Evolutionary conservation across 2,113 vertebrate species (phyloP).

Genomic region (Serinus canaria): DNA sequence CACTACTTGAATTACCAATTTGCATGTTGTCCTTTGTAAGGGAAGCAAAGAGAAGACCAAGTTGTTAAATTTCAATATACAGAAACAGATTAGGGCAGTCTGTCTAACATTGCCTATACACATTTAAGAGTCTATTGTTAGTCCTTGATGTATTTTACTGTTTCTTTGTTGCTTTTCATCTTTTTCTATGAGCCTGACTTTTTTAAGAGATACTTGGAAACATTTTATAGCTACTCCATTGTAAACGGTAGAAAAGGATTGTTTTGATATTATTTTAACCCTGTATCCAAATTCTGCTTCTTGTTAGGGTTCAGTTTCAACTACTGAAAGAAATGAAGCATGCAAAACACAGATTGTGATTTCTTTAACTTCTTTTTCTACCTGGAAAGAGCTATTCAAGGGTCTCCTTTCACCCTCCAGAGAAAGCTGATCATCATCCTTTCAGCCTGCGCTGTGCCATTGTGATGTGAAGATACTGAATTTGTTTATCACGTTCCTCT

Average conservation of each 20-base stretch:
- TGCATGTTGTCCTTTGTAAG: neutral
- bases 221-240: neutral
- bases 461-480: neutral
- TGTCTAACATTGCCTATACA: neutral
- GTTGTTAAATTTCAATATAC: neutral
- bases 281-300: neutral
- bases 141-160: neutral
- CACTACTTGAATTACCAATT: neutral
- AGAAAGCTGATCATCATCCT: neutral
- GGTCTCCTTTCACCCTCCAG: neutral
- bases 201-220: neutral
- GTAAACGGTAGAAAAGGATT: neutral
- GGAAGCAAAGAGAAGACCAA: neutral
- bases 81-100: neutral
- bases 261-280: neutral
- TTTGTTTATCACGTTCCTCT: neutral
- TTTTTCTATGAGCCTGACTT: neutral
- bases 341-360: neutral
- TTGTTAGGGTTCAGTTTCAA: neutral
- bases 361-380: neutral
- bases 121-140: neutral
- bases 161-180: neutral
- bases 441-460: neutral
- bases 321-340: neutral
- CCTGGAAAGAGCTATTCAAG: neutral